These are phyloP conservation scores for Marcusenius ussheri DNA, from an alignment of 2,113 vertebrate species.

Conservation along the genomic window DNA sequence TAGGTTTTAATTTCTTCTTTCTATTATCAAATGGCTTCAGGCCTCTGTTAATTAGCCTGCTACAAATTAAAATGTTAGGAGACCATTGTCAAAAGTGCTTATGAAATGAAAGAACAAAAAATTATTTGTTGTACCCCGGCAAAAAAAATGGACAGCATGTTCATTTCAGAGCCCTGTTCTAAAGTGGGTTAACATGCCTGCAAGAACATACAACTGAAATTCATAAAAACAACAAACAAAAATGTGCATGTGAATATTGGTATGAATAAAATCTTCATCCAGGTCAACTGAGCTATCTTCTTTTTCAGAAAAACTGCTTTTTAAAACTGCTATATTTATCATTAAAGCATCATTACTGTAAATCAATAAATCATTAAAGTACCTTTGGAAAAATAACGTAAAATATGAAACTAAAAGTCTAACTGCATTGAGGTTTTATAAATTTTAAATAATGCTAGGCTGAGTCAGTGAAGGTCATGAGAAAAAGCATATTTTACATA, in stretches of 20 bases:
- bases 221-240: neutral
- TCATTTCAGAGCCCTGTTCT: neutral
- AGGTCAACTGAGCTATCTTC: neutral
- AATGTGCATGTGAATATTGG: neutral
- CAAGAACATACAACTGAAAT: neutral
- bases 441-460: neutral
- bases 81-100: slow-evolving; percentile 6
- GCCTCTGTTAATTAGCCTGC: neutral
- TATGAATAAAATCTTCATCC: neutral
- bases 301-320: neutral
- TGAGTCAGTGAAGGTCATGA: neutral
- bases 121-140: neutral
- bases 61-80: slow-evolving; percentile 3
- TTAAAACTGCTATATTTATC: neutral
- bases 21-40: neutral
- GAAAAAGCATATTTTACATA: neutral
- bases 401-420: neutral
- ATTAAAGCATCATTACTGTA: too few relatives aligned
- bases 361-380: neutral
- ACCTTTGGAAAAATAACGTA: neutral
- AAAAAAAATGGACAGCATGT: neutral
- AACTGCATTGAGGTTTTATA: neutral
- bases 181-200: neutral
- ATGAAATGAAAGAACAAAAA: neutral
- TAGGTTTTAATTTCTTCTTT: slow-evolving; percentile 5